Conservation (phyloP, 2,888 invertebrate species). For the Euplexia lucipara region DNA sequence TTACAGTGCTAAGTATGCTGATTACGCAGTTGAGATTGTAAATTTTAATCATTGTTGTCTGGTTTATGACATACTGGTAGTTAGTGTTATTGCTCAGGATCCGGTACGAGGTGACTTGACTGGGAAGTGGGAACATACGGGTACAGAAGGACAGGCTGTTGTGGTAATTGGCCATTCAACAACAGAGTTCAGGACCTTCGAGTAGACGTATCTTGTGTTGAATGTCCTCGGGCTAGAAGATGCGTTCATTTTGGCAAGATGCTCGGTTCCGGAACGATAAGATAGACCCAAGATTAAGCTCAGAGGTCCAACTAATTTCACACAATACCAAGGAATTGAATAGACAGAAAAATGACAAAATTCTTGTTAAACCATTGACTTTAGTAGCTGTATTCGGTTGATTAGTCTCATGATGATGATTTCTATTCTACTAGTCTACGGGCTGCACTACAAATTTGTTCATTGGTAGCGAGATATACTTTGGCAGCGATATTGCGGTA, state of each 20-base stretch:
- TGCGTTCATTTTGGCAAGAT: neutral
- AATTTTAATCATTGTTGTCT: neutral
- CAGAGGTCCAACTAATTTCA: too few relatives aligned
- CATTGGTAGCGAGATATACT: neutral
- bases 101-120: neutral
- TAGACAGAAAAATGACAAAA: too few relatives aligned
- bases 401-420: too few relatives aligned
- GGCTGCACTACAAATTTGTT: neutral
- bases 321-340: too few relatives aligned
- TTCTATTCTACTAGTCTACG: too few relatives aligned
- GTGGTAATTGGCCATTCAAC: neutral
- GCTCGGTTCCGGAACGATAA: neutral
- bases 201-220: neutral
- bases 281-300: too few relatives aligned
- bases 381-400: too few relatives aligned
- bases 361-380: too few relatives aligned
- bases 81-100: too few relatives aligned
- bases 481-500: neutral
- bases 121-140: neutral
- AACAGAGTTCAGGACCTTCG: neutral
- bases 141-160: too few relatives aligned
- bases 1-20: slow-evolving; percentile 10
- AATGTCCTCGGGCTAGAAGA: neutral
- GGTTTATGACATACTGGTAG: slow-evolving; percentile 1
- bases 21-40: slow-evolving; percentile 9